phyloP scores from a whole-genome alignment of 1,140 invertebrate species.

The Lordiphosa clarofinis region DNA sequence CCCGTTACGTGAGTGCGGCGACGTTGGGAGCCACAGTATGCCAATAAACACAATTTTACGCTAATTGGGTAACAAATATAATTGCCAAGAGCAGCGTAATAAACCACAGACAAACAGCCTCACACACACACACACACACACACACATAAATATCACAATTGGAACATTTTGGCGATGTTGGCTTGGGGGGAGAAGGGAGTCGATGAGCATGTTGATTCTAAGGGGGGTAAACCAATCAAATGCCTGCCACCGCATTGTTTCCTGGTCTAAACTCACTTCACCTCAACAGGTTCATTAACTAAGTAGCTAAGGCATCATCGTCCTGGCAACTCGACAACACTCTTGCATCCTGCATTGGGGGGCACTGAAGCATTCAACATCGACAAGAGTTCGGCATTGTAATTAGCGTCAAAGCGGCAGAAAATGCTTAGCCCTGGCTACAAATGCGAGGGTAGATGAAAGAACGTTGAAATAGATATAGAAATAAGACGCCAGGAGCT shows the following conservation, averaged over 20 bases:
- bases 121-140: constrained; percentile 8
- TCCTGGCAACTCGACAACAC: constrained; percentile 44
- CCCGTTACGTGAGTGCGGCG: constrained; percentile 25
- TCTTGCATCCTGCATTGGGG: constrained; percentile 16
- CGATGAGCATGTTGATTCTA: constrained; percentile 33
- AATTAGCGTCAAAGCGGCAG: constrained; percentile 40
- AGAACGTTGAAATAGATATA: not conserved
- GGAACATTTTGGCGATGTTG: constrained; percentile 24
- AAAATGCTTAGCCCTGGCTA: constrained; percentile 36
- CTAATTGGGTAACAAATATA: constrained; percentile 78
- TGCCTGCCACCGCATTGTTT: constrained; percentile 29
- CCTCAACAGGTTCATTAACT: constrained; percentile 76
- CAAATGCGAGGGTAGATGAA: constrained; percentile 13
- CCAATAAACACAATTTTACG: constrained; percentile 78
- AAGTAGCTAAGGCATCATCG: constrained; percentile 50
- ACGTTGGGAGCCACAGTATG: constrained; percentile 33
- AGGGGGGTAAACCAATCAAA: constrained; percentile 35
- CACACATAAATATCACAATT: constrained; percentile 47
- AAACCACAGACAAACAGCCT: constrained; percentile 66
- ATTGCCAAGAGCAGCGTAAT: constrained; percentile 77
- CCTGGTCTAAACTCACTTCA: constrained; percentile 33
- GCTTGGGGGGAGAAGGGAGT: too few relatives aligned
- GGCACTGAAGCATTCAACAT: constrained; percentile 15
- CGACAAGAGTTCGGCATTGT: constrained; percentile 24
- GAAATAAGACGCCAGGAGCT: too few relatives aligned